These are phyloP conservation scores for Dyspetes luteomarginatus DNA, from an alignment of 2,888 invertebrate species.

Conservation along the genomic window DNA sequence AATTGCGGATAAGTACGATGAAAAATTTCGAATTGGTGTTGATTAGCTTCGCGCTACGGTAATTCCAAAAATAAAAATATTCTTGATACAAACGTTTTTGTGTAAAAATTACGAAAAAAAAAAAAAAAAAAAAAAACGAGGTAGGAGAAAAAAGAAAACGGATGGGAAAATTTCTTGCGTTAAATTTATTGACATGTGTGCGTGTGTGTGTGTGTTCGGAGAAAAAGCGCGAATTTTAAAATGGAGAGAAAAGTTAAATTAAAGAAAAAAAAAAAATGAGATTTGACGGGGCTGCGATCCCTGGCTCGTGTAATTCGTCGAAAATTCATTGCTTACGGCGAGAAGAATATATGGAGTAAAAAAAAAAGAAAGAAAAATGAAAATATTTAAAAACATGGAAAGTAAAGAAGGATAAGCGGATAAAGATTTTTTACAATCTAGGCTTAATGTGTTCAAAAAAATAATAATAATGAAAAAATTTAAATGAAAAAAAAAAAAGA, in stretches of 20 bases:
- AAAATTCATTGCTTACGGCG: constrained; percentile 70
- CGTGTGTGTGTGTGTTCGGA: constrained; percentile 20
- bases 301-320: constrained; percentile 74
- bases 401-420: constrained; percentile 70
- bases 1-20: constrained; percentile 41
- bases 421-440: constrained; percentile 81
- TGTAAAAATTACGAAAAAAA: constrained; percentile 74
- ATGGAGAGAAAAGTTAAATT: constrained; percentile 67
- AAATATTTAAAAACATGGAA: constrained; percentile 67
- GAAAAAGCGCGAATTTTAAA: constrained; percentile 66
- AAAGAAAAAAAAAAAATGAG: constrained; percentile 52
- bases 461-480: constrained; percentile 56
- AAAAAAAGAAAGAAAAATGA: constrained; percentile 44
- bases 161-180: constrained; percentile 66
- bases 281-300: constrained; percentile 70
- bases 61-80: constrained; percentile 78
- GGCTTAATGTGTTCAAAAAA: constrained; percentile 83
- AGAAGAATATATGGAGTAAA: constrained; percentile 39
- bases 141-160: constrained; percentile 44
- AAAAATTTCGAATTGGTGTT: constrained; percentile 65
- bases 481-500: constrained; percentile 63
- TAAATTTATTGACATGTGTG: constrained; percentile 68
- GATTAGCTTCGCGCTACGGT: constrained; percentile 69
- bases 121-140: constrained; percentile 61
- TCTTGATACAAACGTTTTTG: constrained; percentile 83